Base-by-base conservation (phyloP, 1,140 invertebrate genomes). In the Lysiphlebus fabarum region DNA sequence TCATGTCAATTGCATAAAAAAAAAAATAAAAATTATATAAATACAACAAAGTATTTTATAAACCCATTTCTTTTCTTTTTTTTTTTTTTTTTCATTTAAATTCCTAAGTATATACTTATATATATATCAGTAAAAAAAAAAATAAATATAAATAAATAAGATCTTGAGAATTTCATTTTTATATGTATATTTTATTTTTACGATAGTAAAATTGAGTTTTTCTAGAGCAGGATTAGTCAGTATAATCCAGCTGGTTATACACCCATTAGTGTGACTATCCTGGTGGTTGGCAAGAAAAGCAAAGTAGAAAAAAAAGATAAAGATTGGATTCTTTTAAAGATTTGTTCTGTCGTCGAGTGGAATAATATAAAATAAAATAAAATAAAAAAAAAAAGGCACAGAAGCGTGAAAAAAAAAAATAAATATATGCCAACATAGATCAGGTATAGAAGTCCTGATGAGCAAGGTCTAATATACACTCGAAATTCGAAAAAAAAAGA, bases 361-460 rank as follows among this genome's bases (percentile, higher is more conserved):
- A 64, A 65, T 67, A 72, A 69, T 67, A 70, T 66, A 70, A 72
- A 70, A 72, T 43, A 59, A 11, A 26, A 26, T 26, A 26, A 26
- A 26, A 26, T 26, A 26, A 26, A 26, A 26, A 26, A 26, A 26
- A 36, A 51, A 60, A 62, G 41, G 59, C 65, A 65, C 66, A 72
- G 70, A 68, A 70, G 67, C 71, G 73, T 71, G 73, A 51, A 59
- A 26, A 26, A 26, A 26, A 26, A 26, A 26, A 26, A 26, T 26
- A 26, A 2, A 26, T 26, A 26, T 26, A 26, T 33, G 33, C 38
- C 49, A 74, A 77, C 69, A 77, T 74, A 76, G 76, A 75, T 78
- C 77, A 17, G 17, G 17, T 17, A 17, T 17, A 17, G 17, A 17
- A 17, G 17, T 17, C 17, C 17, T 17, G 17, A 17, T 17, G 17